phyloP scores from a whole-genome alignment of 1,140 invertebrate species.

The Rhopalosiphum maidis region DNA sequence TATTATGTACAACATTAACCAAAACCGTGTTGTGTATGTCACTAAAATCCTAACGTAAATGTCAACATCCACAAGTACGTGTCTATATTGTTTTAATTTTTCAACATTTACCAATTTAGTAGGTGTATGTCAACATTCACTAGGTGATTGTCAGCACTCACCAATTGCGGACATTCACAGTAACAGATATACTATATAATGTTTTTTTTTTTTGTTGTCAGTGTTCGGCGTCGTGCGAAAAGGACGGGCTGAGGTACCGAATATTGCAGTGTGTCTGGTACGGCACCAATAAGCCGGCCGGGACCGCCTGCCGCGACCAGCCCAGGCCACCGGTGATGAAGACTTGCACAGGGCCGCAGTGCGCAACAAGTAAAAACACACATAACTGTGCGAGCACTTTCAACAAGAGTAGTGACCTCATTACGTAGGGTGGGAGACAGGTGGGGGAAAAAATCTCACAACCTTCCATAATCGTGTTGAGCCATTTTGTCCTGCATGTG shows the following conservation, averaged over 20 bases:
- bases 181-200: no score
- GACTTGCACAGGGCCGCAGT: slow-evolving; percentile 74
- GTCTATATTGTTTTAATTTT: no score
- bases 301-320: slow-evolving; percentile 78
- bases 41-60: no score
- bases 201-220: slow-evolving; percentile 63
- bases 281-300: slow-evolving; percentile 79
- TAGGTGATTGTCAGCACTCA: no score
- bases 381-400: background rate
- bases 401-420: background rate
- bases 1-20: no score
- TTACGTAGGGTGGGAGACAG: background rate
- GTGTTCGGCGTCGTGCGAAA: slow-evolving; percentile 80
- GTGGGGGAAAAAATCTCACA: background rate
- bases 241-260: slow-evolving; percentile 78
- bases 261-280: slow-evolving; percentile 89
- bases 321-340: slow-evolving; percentile 78
- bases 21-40: no score
- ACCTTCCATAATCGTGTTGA: background rate
- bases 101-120: no score
- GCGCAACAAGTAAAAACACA: slow-evolving; percentile 64
- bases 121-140: no score
- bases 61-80: no score
- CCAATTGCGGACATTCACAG: no score
- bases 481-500: no score